A percentile compares a stretch with the other conserved stretches of the same genome.
These are phyloP conservation scores for Fulmarus glacialis DNA, from an alignment of 2,113 vertebrate genomes.

Conservation along the genomic window DNA sequence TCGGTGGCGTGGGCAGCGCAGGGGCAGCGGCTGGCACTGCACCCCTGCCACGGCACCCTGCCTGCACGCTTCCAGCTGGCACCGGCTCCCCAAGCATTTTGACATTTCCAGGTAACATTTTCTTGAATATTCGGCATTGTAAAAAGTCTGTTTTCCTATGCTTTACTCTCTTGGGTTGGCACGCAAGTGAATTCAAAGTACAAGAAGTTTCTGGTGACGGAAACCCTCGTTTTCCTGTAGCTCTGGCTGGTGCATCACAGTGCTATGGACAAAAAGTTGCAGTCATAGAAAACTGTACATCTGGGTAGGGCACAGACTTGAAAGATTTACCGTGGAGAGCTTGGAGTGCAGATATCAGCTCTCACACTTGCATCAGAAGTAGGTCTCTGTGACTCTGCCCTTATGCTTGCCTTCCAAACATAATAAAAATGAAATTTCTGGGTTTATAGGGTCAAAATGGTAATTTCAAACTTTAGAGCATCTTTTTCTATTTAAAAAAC, in stretches of 20 bases:
- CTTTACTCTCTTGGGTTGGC: background rate
- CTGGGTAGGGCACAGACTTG: background rate
- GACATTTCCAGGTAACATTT: background rate
- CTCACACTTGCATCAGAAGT: background rate
- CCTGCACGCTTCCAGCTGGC: background rate
- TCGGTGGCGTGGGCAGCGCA: background rate
- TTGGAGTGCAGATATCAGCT: background rate
- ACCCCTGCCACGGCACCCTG: background rate
- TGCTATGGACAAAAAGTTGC: background rate
- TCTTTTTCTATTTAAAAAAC: background rate
- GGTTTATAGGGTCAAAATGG: background rate
- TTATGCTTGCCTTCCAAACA: background rate
- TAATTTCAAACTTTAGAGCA: background rate
- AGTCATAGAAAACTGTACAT: accelerated
- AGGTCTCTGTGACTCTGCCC: background rate
- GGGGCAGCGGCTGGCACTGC: background rate
- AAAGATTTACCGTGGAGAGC: background rate
- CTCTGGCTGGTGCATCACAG: background rate
- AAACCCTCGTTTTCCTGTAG: background rate
- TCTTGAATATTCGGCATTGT: background rate
- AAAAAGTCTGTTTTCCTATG: background rate
- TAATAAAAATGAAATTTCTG: background rate
- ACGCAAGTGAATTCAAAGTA: too few species aligned
- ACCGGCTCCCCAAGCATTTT: background rate
- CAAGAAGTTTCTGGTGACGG: background rate